A percentile compares a stretch with the other conserved stretches of the same genome.
Evolutionary conservation across 1,140 invertebrate genomes (phyloP).

Genomic region (Chironomus tepperi): DNA sequence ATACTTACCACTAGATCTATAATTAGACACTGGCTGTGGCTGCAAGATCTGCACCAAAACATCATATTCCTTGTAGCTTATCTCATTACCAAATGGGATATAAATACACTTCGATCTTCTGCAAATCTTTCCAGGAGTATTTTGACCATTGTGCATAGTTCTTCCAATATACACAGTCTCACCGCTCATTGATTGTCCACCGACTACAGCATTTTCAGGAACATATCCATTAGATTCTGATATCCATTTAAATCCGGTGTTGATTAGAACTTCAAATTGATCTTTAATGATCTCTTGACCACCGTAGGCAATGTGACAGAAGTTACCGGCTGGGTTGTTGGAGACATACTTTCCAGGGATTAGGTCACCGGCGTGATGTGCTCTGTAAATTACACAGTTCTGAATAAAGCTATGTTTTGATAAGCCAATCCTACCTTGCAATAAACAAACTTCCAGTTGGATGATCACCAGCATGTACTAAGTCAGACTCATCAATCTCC

Average conservation of each 20-base stretch:
- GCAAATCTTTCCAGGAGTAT: neutral
- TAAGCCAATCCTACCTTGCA: too few relatives aligned
- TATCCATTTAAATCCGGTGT: neutral
- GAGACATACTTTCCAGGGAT: neutral
- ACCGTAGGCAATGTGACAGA: neutral
- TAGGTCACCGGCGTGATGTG: neutral
- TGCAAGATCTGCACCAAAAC: neutral
- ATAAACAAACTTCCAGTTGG: neutral
- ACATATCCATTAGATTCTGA: neutral
- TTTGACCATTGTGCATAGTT: neutral
- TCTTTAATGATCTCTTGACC: neutral
- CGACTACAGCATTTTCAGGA: conserved; percentile 1
- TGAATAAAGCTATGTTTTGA: too few relatives aligned
- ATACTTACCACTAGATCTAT: neutral
- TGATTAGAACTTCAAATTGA: neutral
- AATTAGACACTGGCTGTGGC: neutral
- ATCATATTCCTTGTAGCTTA: neutral
- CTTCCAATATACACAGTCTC: neutral
- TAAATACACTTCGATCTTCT: neutral
- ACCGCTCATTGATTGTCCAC: neutral
- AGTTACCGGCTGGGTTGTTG: neutral
- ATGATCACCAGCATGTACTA: neutral
- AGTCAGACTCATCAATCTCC: neutral
- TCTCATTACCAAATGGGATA: neutral
- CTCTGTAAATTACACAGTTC: conserved; percentile 3